These are phyloP conservation scores for Battus philenor DNA, from an alignment of 1,140 invertebrate species.

Conservation along the genomic window DNA sequence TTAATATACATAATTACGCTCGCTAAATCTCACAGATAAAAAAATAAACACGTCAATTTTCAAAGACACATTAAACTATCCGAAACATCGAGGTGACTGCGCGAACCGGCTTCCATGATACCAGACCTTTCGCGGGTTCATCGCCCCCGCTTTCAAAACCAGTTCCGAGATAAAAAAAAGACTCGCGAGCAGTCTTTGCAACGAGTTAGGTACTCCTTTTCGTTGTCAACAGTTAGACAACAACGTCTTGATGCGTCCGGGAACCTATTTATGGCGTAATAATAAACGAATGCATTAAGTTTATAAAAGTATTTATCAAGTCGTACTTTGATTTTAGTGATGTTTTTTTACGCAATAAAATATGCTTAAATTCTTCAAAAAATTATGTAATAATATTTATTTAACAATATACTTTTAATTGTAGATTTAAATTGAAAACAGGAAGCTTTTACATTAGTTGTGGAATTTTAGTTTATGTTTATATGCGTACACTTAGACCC, in stretches of 20 bases:
- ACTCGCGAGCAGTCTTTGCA: slow-evolving; percentile 27
- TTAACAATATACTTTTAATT: too few relatives aligned
- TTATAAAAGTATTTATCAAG: too few relatives aligned
- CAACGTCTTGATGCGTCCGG: slow-evolving; percentile 18
- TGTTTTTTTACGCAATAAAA: too few relatives aligned
- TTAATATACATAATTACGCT: too few relatives aligned
- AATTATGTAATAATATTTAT: too few relatives aligned
- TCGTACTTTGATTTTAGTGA: too few relatives aligned
- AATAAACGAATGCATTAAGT: slow-evolving; percentile 9
- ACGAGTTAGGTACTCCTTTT: slow-evolving; percentile 26
- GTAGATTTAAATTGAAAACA: too few relatives aligned
- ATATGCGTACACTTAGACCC: too few relatives aligned
- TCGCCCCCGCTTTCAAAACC: slow-evolving; percentile 61
- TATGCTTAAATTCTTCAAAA: too few relatives aligned
- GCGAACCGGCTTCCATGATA: slow-evolving; percentile 42
- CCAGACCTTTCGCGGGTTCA: slow-evolving; percentile 42
- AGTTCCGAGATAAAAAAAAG: slow-evolving; percentile 52
- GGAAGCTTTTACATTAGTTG: too few relatives aligned
- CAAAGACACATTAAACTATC: slow-evolving; percentile 20
- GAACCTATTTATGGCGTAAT: slow-evolving; percentile 14
- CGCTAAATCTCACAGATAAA: slow-evolving; percentile 2
- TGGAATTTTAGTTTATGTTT: too few relatives aligned
- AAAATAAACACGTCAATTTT: slow-evolving; percentile 19
- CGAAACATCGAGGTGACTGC: slow-evolving; percentile 31
- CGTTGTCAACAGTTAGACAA: slow-evolving; percentile 18